Base-by-base conservation (phyloP, 2,888 invertebrate species). In the Dasypolia templi region DNA sequence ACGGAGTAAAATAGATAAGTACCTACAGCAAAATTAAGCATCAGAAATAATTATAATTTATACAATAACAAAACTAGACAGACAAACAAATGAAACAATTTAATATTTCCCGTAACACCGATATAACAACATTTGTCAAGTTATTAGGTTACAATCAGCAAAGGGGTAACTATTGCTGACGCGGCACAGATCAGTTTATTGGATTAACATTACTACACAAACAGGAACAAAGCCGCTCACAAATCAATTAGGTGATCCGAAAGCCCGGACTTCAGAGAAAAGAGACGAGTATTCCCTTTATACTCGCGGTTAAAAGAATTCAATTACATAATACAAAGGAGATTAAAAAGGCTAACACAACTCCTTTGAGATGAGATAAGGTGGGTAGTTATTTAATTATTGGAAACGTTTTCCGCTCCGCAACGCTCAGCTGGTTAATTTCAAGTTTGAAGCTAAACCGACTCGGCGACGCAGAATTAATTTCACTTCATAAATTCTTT, bases 261-360 rank as follows among this genome's bases (percentile, higher is more conserved):
- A 91, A 93, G 90, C 92, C 91, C 89, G 86, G 86, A 91, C 91
- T 90, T 90, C 89, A 91, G 93, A 94, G 93, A 94, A 94, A 95
- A 94, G 94, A 93, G 88, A 88, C 89, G 91, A n/a, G 93, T 88
- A 91, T 93, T 95, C 92, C 92, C 94, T 94, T 94, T 94, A 94
- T 94, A 92, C 90, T 91, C 89, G 93, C 88, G 94, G 94, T 94
- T 93, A 93, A 94, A 94, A 95, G 94, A 95, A 95, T 95, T 94
- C 94, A 94, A 95, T 95, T 95, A 95, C 92, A 94, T 95, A 94
- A 94, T 94, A 91, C 92, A 94, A 93, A 92, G 91, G 85, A 94
- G 94, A 94, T 95, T 95, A 94, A 94, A 95, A 94, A 92, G 93
- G 94, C 94, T 93, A 93, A 93, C 93, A 92, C 91, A 91, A 93